Evolutionary conservation across 2,888 invertebrate species (phyloP).

Genomic region (Sphecodes monilicornis): DNA sequence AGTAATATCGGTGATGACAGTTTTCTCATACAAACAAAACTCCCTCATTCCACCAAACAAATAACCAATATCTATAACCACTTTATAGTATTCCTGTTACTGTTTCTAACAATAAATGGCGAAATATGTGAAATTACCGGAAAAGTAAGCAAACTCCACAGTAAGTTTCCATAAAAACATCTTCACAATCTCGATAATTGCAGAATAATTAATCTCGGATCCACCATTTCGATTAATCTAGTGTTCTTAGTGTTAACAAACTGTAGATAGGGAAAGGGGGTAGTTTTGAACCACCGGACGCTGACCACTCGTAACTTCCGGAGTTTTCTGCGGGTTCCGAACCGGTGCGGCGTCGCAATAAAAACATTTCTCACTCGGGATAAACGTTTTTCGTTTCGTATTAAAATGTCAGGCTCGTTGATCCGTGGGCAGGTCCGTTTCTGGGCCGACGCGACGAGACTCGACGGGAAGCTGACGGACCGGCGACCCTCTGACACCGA

Average conservation of each 20-base stretch:
- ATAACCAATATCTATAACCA: background rate
- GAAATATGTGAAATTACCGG: background rate
- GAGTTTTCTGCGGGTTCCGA: background rate
- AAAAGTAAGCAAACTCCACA: too few species aligned
- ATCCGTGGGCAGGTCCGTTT: constrained; percentile 61
- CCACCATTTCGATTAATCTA: background rate
- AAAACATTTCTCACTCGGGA: constrained; percentile 42
- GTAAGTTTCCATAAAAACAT: background rate
- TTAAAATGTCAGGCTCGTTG: constrained; percentile 60
- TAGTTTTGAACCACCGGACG: background rate
- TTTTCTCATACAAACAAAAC: background rate
- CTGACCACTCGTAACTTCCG: background rate
- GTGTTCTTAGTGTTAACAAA: background rate
- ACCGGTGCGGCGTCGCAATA: background rate
- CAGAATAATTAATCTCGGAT: background rate
- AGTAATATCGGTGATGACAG: background rate
- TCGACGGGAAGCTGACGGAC: constrained; percentile 66
- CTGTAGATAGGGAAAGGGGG: background rate
- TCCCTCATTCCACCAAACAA: background rate
- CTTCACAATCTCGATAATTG: background rate
- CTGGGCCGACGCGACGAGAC: constrained; percentile 47
- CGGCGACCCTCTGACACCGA: constrained; percentile 79
- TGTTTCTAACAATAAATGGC: background rate
- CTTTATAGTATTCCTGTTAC: background rate
- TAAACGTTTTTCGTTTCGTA: constrained; percentile 41